phyloP scores from a whole-genome alignment of 2,888 invertebrate genomes.

The Catocala fraxini region DNA sequence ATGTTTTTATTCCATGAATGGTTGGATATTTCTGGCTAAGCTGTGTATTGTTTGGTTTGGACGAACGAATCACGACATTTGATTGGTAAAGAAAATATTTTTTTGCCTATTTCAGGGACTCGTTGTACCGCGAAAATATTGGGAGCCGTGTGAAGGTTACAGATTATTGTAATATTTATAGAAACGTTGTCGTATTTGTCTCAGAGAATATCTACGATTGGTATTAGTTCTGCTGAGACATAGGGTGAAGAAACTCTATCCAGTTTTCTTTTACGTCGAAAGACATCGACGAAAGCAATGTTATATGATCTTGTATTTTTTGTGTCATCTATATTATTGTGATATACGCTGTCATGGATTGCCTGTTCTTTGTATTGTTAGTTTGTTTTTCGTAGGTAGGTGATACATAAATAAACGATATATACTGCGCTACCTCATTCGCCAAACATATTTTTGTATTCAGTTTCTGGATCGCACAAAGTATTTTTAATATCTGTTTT shows the following conservation, averaged over 20 bases:
- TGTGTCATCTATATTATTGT: constrained; percentile 27
- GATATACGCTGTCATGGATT: no score
- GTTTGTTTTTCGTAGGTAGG: no score
- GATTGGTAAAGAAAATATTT: not conserved
- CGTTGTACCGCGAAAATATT: not conserved
- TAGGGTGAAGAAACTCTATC: not conserved
- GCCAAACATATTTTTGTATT: no score
- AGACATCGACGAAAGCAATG: not conserved
- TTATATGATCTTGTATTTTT: not conserved
- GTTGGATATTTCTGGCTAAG: not conserved
- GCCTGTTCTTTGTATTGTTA: no score
- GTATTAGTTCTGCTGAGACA: constrained; percentile 3
- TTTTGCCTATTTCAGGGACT: constrained; percentile 2
- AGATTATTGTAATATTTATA: constrained; percentile 7
- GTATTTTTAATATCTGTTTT: no score
- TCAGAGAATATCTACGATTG: not conserved
- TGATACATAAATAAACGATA: no score
- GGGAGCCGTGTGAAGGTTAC: constrained; percentile 5
- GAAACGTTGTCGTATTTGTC: constrained; percentile 6
- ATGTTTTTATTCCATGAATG: not conserved
- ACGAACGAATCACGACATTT: not conserved
- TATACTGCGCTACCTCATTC: no score
- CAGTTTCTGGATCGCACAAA: no score
- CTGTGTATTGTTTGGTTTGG: not conserved
- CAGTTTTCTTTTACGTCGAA: not conserved